phyloP scores from a whole-genome alignment of 2,797 vertebrate species.

The Acrossocheilus wenchowensis region DNA sequence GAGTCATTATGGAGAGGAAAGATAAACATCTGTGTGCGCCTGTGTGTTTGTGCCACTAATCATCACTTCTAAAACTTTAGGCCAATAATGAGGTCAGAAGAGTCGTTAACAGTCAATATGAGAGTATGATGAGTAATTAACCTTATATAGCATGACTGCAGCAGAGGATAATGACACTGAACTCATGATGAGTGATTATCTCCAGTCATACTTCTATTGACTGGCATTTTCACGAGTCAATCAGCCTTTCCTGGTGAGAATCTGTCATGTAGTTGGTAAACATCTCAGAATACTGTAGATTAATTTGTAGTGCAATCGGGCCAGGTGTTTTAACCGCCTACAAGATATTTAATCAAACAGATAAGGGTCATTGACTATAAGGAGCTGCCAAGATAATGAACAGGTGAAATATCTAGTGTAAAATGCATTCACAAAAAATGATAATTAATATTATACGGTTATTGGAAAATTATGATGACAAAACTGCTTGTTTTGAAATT shows the following conservation, averaged over 20 bases:
- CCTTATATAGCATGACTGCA: constrained; percentile 43
- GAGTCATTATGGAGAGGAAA: constrained; percentile 40
- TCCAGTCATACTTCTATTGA: constrained; percentile 16
- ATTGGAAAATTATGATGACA: background rate
- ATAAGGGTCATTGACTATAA: background rate
- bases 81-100: constrained; percentile 58
- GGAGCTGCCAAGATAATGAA: background rate
- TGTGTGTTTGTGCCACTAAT: constrained; percentile 47
- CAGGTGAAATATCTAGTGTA: background rate
- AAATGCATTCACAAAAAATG: background rate
- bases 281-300: constrained; percentile 20
- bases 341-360: constrained; percentile 12
- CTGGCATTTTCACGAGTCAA: constrained; percentile 20
- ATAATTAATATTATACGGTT: background rate
- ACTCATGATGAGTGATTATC: constrained; percentile 46
- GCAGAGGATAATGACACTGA: constrained; percentile 47
- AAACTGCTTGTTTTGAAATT: background rate
- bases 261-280: background rate
- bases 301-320: constrained; percentile 7
- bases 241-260: background rate
- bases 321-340: background rate
- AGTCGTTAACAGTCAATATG: constrained; percentile 61
- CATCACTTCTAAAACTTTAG: constrained; percentile 52
- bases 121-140: constrained; percentile 61
- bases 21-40: constrained; percentile 49